Evolutionary conservation across 1,140 invertebrate genomes (phyloP).

Genomic region (Holcopasites calliopsidis): DNA sequence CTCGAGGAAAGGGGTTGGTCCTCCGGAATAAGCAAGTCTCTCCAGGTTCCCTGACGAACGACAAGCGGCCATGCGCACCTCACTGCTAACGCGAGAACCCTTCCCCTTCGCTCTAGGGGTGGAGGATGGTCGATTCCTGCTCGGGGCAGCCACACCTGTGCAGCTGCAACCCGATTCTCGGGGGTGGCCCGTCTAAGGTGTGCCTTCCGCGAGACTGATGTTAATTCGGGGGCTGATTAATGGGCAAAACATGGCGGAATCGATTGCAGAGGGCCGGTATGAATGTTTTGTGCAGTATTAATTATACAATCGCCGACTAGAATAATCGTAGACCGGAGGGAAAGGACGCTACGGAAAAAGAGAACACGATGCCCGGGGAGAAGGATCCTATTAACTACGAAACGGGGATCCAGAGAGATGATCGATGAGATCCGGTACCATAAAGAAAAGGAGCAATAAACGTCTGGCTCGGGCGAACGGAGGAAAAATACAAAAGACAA

Average conservation of each 20-base stretch:
- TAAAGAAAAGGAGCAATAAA: neutral
- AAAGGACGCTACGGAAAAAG: neutral
- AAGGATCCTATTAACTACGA: constrained; percentile 6
- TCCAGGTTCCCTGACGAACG: constrained; percentile 25
- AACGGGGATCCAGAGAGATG: constrained; percentile 3
- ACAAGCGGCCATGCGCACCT: constrained; percentile 52
- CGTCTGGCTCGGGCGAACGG: neutral
- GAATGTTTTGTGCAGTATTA: no score
- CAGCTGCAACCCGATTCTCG: neutral
- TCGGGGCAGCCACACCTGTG: constrained; percentile 48
- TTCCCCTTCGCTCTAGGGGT: constrained; percentile 19
- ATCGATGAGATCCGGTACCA: neutral
- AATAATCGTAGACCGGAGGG: neutral
- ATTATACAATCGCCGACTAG: neutral
- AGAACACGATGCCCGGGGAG: no score
- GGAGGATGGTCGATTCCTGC: constrained; percentile 41
- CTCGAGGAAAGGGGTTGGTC: constrained; percentile 47
- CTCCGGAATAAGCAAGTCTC: neutral
- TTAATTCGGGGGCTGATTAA: neutral
- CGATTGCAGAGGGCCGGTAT: no score
- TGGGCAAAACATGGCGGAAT: neutral
- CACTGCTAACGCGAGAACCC: constrained; percentile 48
- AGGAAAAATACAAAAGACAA: neutral
- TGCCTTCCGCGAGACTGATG: neutral
- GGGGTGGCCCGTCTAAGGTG: neutral